Percentiles rank a stretch among this genome's conserved stretches.
Conservation (phyloP, 1,140 invertebrate species). For the Probaryconus sp. region DNA sequence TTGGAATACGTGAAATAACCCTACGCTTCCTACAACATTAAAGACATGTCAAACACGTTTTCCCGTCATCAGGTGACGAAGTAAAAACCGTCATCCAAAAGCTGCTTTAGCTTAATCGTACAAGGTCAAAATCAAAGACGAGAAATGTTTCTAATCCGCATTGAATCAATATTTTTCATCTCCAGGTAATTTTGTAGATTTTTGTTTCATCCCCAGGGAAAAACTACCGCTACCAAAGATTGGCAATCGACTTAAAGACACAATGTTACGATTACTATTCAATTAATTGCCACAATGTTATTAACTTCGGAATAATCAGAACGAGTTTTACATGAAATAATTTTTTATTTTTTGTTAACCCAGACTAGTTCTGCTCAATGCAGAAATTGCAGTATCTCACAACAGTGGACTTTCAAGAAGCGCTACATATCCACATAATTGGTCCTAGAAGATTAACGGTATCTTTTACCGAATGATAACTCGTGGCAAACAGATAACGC, state of each 20-base stretch:
- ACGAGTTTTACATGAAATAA: constrained; percentile 51
- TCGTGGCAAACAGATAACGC: constrained; percentile 45
- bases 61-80: neutral
- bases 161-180: no score
- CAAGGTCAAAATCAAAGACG: no score
- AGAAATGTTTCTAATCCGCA: no score
- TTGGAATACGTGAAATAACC: no score
- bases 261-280: constrained; percentile 51
- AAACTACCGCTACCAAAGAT: no score
- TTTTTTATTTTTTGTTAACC: constrained; percentile 56
- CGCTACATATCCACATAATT: constrained; percentile 54
- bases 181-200: no score
- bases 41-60: no score
- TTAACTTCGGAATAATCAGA: constrained; percentile 40
- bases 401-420: constrained; percentile 43
- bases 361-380: constrained; percentile 40
- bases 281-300: constrained; percentile 52
- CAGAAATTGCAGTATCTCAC: constrained; percentile 39
- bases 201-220: no score
- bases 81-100: constrained; percentile 21
- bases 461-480: constrained; percentile 49
- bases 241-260: no score
- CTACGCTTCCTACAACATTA: no score
- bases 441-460: constrained; percentile 51
- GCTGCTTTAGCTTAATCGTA: constrained; percentile 6